A percentile compares a stretch with the other conserved stretches of the same genome.
Evolutionary conservation across 2,888 invertebrate genomes (phyloP).

Genomic region (Branchellion lobata): DNA sequence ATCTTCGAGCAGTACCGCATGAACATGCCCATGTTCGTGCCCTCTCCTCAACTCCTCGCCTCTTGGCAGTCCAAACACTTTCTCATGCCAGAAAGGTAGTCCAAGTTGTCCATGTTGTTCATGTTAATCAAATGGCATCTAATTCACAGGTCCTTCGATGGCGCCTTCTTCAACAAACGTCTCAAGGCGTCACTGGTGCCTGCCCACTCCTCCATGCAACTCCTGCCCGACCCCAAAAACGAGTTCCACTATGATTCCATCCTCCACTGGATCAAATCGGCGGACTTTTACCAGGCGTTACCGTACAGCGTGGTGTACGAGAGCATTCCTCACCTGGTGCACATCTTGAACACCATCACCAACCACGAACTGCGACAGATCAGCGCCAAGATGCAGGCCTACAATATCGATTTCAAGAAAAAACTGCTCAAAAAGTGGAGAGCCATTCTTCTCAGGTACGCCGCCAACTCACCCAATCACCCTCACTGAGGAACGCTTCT

Average conservation of each 20-base stretch:
- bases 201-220: constrained; percentile 41
- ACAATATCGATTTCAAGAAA: constrained; percentile 44
- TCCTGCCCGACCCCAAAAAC: constrained; percentile 48
- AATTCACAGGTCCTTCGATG: constrained; percentile 41
- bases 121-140: not conserved
- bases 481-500: constrained; percentile 8
- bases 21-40: constrained; percentile 50
- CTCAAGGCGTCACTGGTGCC: constrained; percentile 57
- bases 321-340: constrained; percentile 46
- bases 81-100: constrained; percentile 46
- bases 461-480: constrained; percentile 40
- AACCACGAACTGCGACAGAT: constrained; percentile 13
- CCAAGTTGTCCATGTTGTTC: no score
- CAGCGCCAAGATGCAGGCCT: constrained; percentile 45
- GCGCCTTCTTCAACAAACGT: constrained; percentile 20
- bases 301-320: constrained; percentile 47
- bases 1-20: constrained; percentile 50
- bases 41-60: constrained; percentile 46
- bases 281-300: constrained; percentile 47
- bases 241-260: constrained; percentile 42
- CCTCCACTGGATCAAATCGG: constrained; percentile 46
- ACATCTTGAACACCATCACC: constrained; percentile 35
- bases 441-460: constrained; percentile 34
- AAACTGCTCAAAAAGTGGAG: constrained; percentile 44
- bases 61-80: constrained; percentile 46